Evolutionary conservation across 2,113 vertebrate genomes (phyloP).

Genomic region (Aegypius monachus): DNA sequence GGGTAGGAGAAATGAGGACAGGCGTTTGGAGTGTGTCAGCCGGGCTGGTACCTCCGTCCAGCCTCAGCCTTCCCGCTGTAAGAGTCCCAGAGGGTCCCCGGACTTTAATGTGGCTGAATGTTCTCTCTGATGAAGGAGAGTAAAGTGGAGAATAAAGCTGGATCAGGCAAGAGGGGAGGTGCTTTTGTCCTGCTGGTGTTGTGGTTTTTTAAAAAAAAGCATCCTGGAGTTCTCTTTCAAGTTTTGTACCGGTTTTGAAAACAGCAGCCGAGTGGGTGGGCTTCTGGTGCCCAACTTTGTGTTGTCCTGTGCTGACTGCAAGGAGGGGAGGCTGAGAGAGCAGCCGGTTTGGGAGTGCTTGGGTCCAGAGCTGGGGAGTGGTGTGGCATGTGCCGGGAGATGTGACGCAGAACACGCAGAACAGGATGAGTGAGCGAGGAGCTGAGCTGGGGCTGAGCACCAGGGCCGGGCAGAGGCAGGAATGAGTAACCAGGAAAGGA

Average conservation of each 20-base stretch:
- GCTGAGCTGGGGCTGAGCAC: not conserved
- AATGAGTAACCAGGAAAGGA: not conserved
- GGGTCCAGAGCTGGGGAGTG: not conserved
- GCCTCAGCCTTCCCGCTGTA: not conserved
- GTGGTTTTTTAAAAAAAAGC: not conserved
- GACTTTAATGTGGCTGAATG: rapidly evolving
- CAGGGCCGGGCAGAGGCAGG: not conserved
- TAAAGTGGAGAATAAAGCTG: not conserved
- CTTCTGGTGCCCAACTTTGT: not conserved
- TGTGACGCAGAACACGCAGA: not conserved
- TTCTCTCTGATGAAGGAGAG: not conserved
- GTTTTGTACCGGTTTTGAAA: not conserved
- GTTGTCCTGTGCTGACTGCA: not conserved
- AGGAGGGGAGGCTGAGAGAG: not conserved
- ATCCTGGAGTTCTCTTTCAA: not conserved
- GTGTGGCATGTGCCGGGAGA: not conserved
- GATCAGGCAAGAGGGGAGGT: not conserved
- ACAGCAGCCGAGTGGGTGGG: rapidly evolving
- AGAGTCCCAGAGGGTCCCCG: rapidly evolving
- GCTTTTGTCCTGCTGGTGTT: not conserved
- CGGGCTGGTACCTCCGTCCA: not conserved
- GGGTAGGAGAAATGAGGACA: no score
- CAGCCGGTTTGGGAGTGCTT: rapidly evolving
- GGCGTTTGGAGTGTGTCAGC: rapidly evolving
- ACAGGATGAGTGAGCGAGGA: not conserved